A percentile compares a stretch with the other conserved stretches of the same genome.
Evolutionary conservation across 2,113 vertebrate genomes (phyloP).

Genomic region (Ptychochromis oligacanthus): DNA sequence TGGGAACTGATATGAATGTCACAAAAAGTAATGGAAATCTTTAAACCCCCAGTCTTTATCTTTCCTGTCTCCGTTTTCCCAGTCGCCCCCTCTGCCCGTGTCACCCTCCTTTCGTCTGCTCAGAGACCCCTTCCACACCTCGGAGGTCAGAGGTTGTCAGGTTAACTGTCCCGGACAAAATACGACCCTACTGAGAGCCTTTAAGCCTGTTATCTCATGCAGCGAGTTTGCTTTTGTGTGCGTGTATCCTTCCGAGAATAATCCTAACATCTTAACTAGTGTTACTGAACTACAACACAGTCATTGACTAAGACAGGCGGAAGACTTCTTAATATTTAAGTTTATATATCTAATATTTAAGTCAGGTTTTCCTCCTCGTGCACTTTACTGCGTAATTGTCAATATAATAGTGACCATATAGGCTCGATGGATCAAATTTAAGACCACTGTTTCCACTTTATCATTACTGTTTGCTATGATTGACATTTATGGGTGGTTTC

Average conservation of each 20-base stretch:
- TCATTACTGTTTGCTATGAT: not conserved
- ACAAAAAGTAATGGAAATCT: not conserved
- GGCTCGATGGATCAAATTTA: not conserved
- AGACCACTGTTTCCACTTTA: not conserved
- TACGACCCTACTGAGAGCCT: conserved; percentile 56
- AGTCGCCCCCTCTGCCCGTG: not conserved
- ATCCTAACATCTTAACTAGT: not conserved
- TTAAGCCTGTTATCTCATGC: conserved; percentile 52
- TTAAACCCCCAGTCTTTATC: conserved; percentile 14
- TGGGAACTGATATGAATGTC: not conserved
- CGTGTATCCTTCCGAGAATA: conserved; percentile 12
- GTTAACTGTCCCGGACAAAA: conserved; percentile 60
- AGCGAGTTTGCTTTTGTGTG: not conserved
- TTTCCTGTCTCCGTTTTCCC: not conserved
- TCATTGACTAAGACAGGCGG: not conserved
- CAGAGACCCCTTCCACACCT: conserved; percentile 42
- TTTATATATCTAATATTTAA: no score
- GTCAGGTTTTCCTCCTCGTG: not conserved
- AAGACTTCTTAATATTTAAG: not conserved
- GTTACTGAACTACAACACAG: not conserved
- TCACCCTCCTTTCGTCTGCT: conserved; percentile 37
- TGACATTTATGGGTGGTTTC: not conserved
- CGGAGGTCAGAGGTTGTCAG: conserved; percentile 51
- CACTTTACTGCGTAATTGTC: not conserved
- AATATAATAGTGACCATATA: not conserved